Base-by-base conservation (phyloP, 2,888 invertebrate genomes). In the Parthenolecanium corni region DNA sequence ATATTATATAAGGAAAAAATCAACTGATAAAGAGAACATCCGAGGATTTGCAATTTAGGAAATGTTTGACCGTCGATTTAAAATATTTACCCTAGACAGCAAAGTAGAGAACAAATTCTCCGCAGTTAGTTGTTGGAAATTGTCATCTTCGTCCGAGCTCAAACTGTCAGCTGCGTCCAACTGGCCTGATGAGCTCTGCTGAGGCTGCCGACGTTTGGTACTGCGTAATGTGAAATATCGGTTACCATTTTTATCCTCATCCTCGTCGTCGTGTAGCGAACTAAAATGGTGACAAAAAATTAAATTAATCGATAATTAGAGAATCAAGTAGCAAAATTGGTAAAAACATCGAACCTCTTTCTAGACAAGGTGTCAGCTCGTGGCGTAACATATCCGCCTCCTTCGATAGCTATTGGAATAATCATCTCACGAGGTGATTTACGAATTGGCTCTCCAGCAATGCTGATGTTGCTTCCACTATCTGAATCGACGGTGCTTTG, bases 381-480 rank as follows among this genome's bases (percentile, higher is more conserved):
- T 23, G 87, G 86, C 23, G 86, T 86, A 5, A 87, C 85, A 73
- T 85, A 88, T 66, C 89, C 90, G 66, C 89, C 89, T 68, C 90
- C 91, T 74, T 92, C 91, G 62, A 91, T 85, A 18, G 89, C 89
- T 71, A 92, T 91, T n/a, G 91, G 91, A 74, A 92, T 91, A 70
- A 92, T 90, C 72, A 89, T 90, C 75, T 92, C 91, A 47, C 91
- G 79, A 16, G 90, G 89, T 14, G 89, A 89, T 76, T 90, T 91
- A 72, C 86, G 84, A 71, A 90, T 89, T 5, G 89, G 87, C 72
- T 86, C 84, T 69, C 78, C 77, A 21, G 67, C 65, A 57, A 68
- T 68, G 44, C 68, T 67, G 18, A 69, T 69, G 65, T 68, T 66
- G 69, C 77, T 78, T 67, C 82, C 83, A 0, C 85, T 84, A 69